A percentile compares a stretch with the other conserved stretches of the same genome.
These are phyloP conservation scores for Orthonychiurus folsomi DNA, from an alignment of 2,888 invertebrate genomes.

Conservation along the genomic window DNA sequence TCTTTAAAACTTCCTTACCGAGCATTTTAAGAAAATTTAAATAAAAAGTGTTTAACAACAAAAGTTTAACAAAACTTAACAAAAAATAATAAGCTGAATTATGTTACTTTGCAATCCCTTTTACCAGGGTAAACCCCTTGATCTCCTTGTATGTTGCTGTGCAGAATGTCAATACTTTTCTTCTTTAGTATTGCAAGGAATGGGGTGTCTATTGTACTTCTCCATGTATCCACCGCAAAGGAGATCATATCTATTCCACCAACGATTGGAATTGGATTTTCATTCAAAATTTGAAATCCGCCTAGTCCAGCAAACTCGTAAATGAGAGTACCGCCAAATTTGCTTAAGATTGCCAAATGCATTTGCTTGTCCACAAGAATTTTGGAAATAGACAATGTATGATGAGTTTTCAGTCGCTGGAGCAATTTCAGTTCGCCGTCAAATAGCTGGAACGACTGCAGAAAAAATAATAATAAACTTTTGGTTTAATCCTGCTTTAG, in stretches of 20 bases:
- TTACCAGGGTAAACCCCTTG: not conserved
- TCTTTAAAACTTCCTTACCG: too few relatives aligned
- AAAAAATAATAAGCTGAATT: not conserved
- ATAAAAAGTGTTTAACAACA: too few relatives aligned
- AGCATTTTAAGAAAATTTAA: too few relatives aligned
- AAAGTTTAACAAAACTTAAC: too few relatives aligned
- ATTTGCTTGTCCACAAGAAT: slow-evolving; percentile 18
- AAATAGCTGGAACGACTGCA: slow-evolving; percentile 14
- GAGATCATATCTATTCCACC: slow-evolving; percentile 20
- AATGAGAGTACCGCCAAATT: slow-evolving; percentile 23
- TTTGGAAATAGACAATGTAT: slow-evolving; percentile 16
- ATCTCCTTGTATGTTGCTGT: slow-evolving; percentile 31
- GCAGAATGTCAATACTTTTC: slow-evolving; percentile 22
- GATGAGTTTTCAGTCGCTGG: slow-evolving; percentile 20
- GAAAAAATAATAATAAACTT: not conserved
- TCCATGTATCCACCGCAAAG: slow-evolving; percentile 22
- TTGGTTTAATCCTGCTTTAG: not conserved
- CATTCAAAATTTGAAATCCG: slow-evolving; percentile 25
- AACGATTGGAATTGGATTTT: slow-evolving; percentile 26
- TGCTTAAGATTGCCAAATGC: slow-evolving; percentile 1
- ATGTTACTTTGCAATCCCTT: not conserved
- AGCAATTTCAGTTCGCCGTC: slow-evolving; percentile 13
- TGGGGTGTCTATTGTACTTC: slow-evolving; percentile 16
- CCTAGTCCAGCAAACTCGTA: slow-evolving; percentile 30
- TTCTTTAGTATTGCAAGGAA: slow-evolving; percentile 23